Conservation (phyloP, 1,140 invertebrate species). For the Lepidotrigona ventralis region DNA sequence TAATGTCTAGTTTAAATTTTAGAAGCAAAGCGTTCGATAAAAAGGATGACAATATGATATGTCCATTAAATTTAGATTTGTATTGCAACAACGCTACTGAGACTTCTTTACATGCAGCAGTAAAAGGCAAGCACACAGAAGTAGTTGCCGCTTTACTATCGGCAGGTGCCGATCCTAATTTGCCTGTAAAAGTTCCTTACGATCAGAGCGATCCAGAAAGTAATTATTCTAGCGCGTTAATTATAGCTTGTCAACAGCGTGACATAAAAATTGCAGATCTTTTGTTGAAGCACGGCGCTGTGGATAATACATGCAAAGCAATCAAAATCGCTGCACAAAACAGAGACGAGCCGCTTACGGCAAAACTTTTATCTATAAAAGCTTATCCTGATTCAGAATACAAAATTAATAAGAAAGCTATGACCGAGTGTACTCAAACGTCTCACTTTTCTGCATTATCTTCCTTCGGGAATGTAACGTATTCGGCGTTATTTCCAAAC, state of each 20-base stretch:
- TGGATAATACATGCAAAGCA: conserved; percentile 92
- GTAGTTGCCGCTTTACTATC: conserved; percentile 88
- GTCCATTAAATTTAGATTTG: conserved; percentile 87
- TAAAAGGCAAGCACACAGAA: conserved; percentile 87
- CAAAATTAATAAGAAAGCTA: conserved; percentile 92
- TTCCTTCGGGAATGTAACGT: conserved; percentile 85
- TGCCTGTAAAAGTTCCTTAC: conserved; percentile 80
- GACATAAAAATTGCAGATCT: conserved; percentile 85
- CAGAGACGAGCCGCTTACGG: conserved; percentile 86
- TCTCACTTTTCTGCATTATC: conserved; percentile 81
- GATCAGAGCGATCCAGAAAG: conserved; percentile 77
- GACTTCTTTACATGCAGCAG: conserved; percentile 89
- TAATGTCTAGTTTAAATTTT: conserved; percentile 90
- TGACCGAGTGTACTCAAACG: conserved; percentile 85
- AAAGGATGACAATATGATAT: conserved; percentile 82
- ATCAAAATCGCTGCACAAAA: conserved; percentile 86
- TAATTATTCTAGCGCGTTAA: conserved; percentile 69
- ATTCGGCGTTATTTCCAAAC: conserved; percentile 91
- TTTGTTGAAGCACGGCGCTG: conserved; percentile 91
- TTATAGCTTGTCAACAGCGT: conserved; percentile 80
- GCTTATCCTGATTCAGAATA: conserved; percentile 92
- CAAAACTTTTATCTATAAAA: conserved; percentile 89
- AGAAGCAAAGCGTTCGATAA: conserved; percentile 77
- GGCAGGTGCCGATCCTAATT: conserved; percentile 87
- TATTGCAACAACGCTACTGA: conserved; percentile 88